These are phyloP conservation scores for Drosophila monieri DNA, from an alignment of 2,888 invertebrate species.

Conservation along the genomic window DNA sequence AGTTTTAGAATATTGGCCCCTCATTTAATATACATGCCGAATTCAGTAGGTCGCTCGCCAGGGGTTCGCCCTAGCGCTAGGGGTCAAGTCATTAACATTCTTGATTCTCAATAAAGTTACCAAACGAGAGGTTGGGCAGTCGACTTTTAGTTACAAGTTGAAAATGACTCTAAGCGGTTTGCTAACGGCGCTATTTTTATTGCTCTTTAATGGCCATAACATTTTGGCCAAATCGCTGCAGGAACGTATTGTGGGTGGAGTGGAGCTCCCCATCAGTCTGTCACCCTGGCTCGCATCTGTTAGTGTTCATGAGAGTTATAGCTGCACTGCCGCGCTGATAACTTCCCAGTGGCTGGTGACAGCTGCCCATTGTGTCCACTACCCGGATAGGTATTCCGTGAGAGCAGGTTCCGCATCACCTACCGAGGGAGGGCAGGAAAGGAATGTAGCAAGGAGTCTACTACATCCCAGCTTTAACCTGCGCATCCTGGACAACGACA, in stretches of 20 bases:
- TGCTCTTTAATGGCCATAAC: conserved; percentile 23
- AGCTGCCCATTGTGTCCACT: conserved; percentile 40
- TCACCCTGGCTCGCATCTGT: conserved; percentile 82
- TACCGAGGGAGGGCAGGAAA: conserved; percentile 10
- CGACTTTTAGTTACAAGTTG: conserved; percentile 18
- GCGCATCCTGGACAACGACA: conserved; percentile 25
- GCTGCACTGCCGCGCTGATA: conserved; percentile 75
- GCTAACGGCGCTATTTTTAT: conserved; percentile 16
- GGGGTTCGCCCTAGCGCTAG: no score
- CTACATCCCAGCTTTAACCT: conserved; percentile 28
- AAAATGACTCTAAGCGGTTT: conserved; percentile 14
- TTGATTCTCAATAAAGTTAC: conserved; percentile 7
- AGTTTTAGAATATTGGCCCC: background rate
- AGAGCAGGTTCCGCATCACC: conserved; percentile 31
- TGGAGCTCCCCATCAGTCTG: conserved; percentile 70
- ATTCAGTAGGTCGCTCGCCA: conserved; percentile 15
- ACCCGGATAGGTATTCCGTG: conserved; percentile 16
- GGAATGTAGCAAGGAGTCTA: conserved; percentile 11
- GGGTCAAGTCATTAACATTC: conserved; percentile 40
- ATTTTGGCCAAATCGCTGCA: conserved; percentile 8
- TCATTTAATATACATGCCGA: conserved; percentile 24
- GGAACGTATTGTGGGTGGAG: conserved; percentile 81
- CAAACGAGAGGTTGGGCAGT: conserved; percentile 30
- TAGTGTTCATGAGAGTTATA: conserved; percentile 64
- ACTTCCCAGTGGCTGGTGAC: conserved; percentile 37